Evolutionary conservation across 1,140 invertebrate genomes (phyloP).

Genomic region (Drosophila ananassae): DNA sequence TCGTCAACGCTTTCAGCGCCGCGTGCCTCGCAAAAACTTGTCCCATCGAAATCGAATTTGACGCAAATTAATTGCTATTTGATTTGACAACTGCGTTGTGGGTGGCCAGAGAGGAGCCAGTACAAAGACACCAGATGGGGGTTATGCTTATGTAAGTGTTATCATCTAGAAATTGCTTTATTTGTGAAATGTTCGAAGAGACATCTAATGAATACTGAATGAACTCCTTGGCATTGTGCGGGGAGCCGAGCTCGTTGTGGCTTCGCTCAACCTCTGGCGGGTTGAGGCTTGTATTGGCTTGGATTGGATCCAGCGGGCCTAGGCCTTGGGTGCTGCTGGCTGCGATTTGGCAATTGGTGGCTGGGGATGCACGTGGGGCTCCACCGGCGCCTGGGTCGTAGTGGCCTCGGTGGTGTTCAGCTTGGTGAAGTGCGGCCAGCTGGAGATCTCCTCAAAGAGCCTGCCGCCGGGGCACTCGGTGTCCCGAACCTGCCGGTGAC

Average conservation of each 20-base stretch:
- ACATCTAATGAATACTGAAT: slow-evolving; percentile 57
- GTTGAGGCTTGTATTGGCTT: slow-evolving; percentile 2
- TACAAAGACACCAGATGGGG: slow-evolving; percentile 6
- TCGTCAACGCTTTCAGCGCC: slow-evolving; percentile 36
- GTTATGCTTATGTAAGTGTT: slow-evolving; percentile 50
- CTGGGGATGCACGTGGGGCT: slow-evolving; percentile 13
- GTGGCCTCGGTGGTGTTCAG: slow-evolving; percentile 22
- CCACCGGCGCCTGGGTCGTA: slow-evolving; percentile 5
- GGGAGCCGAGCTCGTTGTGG: slow-evolving; percentile 54
- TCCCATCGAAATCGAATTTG: slow-evolving; percentile 50
- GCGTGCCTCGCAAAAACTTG: slow-evolving; percentile 41
- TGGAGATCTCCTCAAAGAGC: slow-evolving; percentile 87
- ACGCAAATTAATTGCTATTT: slow-evolving; percentile 52
- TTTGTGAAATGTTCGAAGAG: slow-evolving; percentile 52
- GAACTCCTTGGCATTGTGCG: slow-evolving; percentile 56
- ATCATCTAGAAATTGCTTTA: slow-evolving; percentile 62
- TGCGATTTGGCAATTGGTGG: slow-evolving; percentile 1
- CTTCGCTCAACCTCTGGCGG: slow-evolving; percentile 31
- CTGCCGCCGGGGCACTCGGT: slow-evolving; percentile 89
- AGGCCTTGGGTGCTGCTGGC: slow-evolving; percentile 31
- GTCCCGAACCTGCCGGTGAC: slow-evolving; percentile 88
- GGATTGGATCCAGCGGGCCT: slow-evolving; percentile 8
- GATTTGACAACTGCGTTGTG: slow-evolving; percentile 46
- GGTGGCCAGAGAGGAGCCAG: background rate
- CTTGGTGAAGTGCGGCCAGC: slow-evolving; percentile 87